These are phyloP conservation scores for Pitta sordida DNA, from an alignment of 2,113 vertebrate species.

Conservation along the genomic window DNA sequence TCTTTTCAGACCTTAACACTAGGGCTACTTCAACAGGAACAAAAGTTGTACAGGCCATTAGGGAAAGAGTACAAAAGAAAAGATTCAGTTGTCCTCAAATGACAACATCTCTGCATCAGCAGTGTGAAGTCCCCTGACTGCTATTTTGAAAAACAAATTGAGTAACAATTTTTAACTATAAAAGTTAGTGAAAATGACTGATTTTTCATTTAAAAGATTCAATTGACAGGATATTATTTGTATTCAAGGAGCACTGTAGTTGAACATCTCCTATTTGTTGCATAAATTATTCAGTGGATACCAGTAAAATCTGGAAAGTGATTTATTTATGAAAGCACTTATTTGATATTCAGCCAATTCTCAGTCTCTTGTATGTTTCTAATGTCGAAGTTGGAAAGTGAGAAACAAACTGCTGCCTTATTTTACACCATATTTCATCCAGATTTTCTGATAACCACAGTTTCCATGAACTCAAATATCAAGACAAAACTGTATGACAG, in stretches of 20 bases:
- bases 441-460: neutral
- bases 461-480: neutral
- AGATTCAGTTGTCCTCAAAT: neutral
- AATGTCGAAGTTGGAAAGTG: neutral
- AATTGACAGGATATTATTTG: neutral
- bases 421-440: neutral
- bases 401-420: neutral
- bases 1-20: neutral
- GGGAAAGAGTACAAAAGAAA: neutral
- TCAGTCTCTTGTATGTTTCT: neutral
- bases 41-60: neutral
- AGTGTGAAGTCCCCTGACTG: neutral
- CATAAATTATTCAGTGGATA: conserved; percentile 4
- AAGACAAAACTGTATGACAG: neutral
- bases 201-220: neutral
- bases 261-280: neutral
- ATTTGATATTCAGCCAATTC: conserved; percentile 9
- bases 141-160: neutral
- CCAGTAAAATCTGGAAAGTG: neutral
- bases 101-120: neutral
- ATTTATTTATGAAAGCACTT: conserved; percentile 19
- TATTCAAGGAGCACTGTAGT: neutral
- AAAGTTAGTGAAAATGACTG: neutral
- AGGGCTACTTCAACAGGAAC: neutral
- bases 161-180: neutral